A percentile compares a stretch with the other conserved stretches of the same genome.
phyloP scores from a whole-genome alignment of 2,888 invertebrate species.

The Synergus laeviventris region DNA sequence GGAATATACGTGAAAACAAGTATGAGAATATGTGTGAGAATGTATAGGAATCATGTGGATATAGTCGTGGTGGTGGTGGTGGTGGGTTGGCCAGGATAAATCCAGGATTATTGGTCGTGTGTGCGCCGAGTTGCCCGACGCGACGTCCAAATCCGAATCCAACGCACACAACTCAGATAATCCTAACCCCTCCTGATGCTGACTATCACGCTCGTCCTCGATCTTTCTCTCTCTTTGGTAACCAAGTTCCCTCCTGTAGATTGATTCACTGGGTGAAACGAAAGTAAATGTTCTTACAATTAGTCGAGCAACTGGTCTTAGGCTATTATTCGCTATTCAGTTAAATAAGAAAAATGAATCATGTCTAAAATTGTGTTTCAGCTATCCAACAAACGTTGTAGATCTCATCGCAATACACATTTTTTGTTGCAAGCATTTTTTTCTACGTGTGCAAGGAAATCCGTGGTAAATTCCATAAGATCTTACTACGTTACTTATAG shows the following conservation, averaged over 20 bases:
- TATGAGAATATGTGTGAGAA: background rate
- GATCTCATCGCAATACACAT: too few species aligned
- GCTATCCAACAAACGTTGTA: too few species aligned
- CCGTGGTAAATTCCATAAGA: too few species aligned
- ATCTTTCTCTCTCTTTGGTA: conserved; percentile 51
- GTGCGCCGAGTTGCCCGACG: conserved; percentile 64
- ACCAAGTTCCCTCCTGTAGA: conserved; percentile 54
- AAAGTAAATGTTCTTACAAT: conserved; percentile 37
- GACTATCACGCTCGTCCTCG: conserved; percentile 42
- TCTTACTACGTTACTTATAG: too few species aligned
- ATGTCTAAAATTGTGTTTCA: too few species aligned
- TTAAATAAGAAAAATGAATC: too few species aligned
- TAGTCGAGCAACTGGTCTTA: background rate
- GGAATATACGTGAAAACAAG: too few species aligned
- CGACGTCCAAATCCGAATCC: conserved; percentile 73
- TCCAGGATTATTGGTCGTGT: conserved; percentile 72
- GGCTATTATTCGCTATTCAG: too few species aligned
- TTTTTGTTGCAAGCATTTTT: too few species aligned
- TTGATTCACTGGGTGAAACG: conserved; percentile 60
- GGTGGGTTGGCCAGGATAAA: conserved; percentile 72
- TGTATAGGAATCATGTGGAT: conserved; percentile 41
- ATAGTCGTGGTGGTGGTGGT: too few species aligned
- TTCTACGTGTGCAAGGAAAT: too few species aligned
- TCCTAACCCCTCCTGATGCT: conserved; percentile 55
- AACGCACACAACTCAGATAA: conserved; percentile 73